phyloP scores from a whole-genome alignment of 1,140 invertebrate genomes.

The Theocolax elegans region DNA sequence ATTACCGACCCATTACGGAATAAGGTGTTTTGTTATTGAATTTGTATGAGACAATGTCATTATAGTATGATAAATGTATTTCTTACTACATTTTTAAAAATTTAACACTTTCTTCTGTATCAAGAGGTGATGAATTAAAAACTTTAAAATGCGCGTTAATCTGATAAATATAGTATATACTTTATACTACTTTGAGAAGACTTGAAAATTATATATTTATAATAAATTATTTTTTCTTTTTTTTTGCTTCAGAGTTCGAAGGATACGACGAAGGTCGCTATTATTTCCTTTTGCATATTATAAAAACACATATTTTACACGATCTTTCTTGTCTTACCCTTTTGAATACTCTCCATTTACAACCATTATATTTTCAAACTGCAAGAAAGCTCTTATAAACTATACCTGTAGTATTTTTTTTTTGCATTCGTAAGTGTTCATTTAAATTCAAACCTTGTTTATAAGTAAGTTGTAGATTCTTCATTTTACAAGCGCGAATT shows the following conservation, averaged over 20 bases:
- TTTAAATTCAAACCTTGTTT: background rate
- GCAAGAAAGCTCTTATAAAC: conserved; percentile 5
- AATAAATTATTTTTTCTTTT: conserved; percentile 47
- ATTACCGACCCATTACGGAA: too few relatives aligned
- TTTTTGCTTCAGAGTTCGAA: conserved; percentile 61
- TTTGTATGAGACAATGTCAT: too few relatives aligned
- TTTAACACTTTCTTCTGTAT: too few relatives aligned
- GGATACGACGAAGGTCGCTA: conserved; percentile 67
- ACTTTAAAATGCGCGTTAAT: too few relatives aligned
- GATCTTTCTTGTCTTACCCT: conserved; percentile 1
- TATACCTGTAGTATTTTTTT: background rate
- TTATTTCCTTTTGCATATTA: conserved; percentile 29
- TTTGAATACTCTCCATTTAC: conserved; percentile 5
- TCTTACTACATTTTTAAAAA: too few relatives aligned
- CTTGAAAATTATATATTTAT: background rate
- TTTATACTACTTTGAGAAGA: too few relatives aligned
- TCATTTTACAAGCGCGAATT: too few relatives aligned
- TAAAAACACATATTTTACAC: conserved; percentile 3
- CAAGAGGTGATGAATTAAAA: too few relatives aligned
- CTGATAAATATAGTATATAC: too few relatives aligned
- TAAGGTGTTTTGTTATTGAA: too few relatives aligned
- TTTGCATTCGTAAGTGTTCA: background rate
- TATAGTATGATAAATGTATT: too few relatives aligned
- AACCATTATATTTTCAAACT: background rate
- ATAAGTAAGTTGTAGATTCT: background rate